Evolutionary conservation across 2,888 invertebrate species (phyloP), one percentile per base, ranked within the genome.

Genomic region (Chaetoderma sp.): DNA sequence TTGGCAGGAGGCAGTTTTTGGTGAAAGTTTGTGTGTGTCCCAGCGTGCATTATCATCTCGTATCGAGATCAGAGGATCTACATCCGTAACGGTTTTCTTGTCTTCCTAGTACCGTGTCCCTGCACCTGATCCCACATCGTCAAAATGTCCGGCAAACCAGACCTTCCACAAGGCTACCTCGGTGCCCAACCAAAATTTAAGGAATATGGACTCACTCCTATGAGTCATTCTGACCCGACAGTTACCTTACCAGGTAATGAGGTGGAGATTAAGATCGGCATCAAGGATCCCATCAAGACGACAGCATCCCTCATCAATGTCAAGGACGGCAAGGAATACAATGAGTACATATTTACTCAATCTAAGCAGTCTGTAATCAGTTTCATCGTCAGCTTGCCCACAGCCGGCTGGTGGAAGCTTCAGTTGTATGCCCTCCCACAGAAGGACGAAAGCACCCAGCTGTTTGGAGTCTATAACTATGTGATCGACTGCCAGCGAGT

Each of bases 391-490:
- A 67, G 65, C 54, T 58, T 79, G 36, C 84, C 86, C 3, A 75
- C 76, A 60, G 64, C 78, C 4, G 86, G 84, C 21, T 82, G 72
- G 66, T 86, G 80, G 77, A 86, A 86, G 72, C 77, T 86, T 60
- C 84, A 85, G 74, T 73, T 86, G 10, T 85, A 81, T 63, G 84
- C 81, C 6, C 75, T 84, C 57, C 81, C 81, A 3, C 74, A 72
- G 58, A 63, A 75, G 25, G 85, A 86, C 60, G 77, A 81, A 18
- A 81, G 81, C 60, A 84, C 85, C 72, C 79, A 79, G 21, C 77
- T 86, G 42, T 84, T 84, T 0, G 85, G 84, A 27, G 84, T 86
- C 23, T 84, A 70, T 75, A 86, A 86, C 73, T 86, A 85, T 68
- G 71, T 86, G 58, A 75, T 86, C 68, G 75, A 80, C 69, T 81